Conservation (phyloP, 2,888 invertebrate species). For the Dermolepida albohirtum region DNA sequence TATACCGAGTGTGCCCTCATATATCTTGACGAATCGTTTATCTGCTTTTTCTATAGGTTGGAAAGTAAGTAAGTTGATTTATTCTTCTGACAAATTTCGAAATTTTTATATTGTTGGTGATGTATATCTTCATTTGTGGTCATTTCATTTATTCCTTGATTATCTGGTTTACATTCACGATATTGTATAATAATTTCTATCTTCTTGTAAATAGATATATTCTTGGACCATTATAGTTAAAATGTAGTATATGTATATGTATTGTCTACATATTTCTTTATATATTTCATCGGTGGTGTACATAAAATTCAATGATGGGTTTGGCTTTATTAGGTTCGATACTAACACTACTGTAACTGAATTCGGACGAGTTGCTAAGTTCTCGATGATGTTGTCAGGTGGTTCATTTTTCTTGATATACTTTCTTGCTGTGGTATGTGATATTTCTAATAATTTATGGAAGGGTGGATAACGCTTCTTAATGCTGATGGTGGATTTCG, state of each 20-base stretch:
- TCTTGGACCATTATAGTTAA: conserved; percentile 23
- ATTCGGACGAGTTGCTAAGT: too few relatives aligned
- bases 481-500: too few relatives aligned
- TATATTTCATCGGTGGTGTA: conserved; percentile 31
- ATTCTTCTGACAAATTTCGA: conserved; percentile 31
- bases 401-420: too few relatives aligned
- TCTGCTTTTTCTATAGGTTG: conserved; percentile 17
- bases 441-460: too few relatives aligned
- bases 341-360: too few relatives aligned
- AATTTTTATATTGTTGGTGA: conserved; percentile 33
- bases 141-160: conserved; percentile 29
- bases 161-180: conserved; percentile 19
- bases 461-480: too few relatives aligned
- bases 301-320: background rate
- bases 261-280: conserved; percentile 2
- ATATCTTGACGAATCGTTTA: conserved; percentile 23
- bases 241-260: conserved; percentile 15
- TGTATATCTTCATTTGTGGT: conserved; percentile 9
- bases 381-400: too few relatives aligned
- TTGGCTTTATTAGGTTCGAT: too few relatives aligned
- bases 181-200: conserved; percentile 17
- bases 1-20: conserved; percentile 15
- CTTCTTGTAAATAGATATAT: conserved; percentile 17
- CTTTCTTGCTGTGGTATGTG: too few relatives aligned
- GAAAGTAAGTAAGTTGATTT: conserved; percentile 28